Percentiles rank a stretch among this genome's conserved stretches.
Evolutionary conservation across 2,888 invertebrate species (phyloP).

Genomic region (Oasisia sp.): DNA sequence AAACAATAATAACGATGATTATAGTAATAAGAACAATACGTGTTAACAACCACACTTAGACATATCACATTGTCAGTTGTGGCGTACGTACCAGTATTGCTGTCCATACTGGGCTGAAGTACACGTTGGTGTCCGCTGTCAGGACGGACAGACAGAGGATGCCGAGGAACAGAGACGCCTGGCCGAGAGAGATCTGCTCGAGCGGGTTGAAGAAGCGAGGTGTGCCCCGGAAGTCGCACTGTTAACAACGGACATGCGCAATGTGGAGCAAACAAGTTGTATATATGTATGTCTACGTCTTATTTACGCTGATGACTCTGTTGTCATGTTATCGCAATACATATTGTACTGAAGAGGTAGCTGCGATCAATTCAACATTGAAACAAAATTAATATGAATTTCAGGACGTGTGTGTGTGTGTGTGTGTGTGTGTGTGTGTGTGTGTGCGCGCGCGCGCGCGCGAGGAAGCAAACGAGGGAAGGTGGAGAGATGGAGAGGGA

Average conservation of each 20-base stretch:
- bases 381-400: no score
- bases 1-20: background rate
- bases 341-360: background rate
- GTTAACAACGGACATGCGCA: conserved; percentile 14
- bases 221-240: conserved; percentile 42
- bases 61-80: background rate
- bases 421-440: background rate
- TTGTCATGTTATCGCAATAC: background rate
- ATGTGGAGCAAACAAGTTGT: background rate
- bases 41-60: background rate
- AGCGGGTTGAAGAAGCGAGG: conserved; percentile 41
- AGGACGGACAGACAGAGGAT: conserved; percentile 28
- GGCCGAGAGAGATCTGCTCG: conserved; percentile 39
- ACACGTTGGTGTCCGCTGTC: background rate
- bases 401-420: no score
- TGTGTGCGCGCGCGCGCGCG: background rate
- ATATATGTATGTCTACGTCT: background rate
- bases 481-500: background rate
- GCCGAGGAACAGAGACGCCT: conserved; percentile 35
- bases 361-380: background rate
- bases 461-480: background rate
- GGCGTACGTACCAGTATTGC: conserved; percentile 21
- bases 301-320: background rate
- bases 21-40: background rate
- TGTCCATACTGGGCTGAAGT: conserved; percentile 23